Percentiles rank a stretch among this genome's conserved stretches.
These are phyloP conservation scores for Apaloderma vittatum DNA, from an alignment of 2,113 vertebrate species.

Conservation along the genomic window DNA sequence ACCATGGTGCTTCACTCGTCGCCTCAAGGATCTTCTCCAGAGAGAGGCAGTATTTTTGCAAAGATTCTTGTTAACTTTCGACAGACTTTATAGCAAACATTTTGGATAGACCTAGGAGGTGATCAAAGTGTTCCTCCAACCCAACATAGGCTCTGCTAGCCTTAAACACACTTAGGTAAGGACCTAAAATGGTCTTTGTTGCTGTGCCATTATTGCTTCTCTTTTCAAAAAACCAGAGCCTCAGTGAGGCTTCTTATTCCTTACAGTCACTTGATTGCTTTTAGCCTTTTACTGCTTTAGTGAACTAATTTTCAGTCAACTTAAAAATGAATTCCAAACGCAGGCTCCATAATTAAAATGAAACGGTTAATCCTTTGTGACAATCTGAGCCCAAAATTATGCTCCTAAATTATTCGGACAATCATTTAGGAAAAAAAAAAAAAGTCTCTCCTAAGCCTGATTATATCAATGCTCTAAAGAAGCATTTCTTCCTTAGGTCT, in stretches of 20 bases:
- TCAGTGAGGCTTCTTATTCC: not conserved
- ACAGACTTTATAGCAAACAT: not conserved
- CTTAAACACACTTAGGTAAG: not conserved
- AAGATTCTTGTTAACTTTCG: not conserved
- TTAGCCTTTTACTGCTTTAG: conserved; percentile 45
- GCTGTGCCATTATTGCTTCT: not conserved
- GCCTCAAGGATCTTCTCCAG: not conserved
- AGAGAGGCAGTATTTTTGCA: not conserved
- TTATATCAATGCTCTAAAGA: conserved; percentile 59
- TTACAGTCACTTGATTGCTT: conserved; percentile 30
- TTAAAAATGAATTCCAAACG: conserved; percentile 44
- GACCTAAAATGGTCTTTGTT: not conserved
- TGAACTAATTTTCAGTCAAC: conserved; percentile 60
- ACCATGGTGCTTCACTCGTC: not conserved
- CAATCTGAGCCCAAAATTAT: conserved; percentile 44
- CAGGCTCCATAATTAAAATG: conserved; percentile 49
- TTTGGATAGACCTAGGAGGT: not conserved
- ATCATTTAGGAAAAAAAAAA: not conserved
- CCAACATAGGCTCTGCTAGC: not conserved
- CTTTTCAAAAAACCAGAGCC: not conserved
- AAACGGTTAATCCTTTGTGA: conserved; percentile 55
- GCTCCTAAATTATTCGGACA: conserved; percentile 47
- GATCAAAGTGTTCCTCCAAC: not conserved
- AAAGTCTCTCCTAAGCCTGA: not conserved
- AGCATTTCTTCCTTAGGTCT: conserved; percentile 59